phyloP scores from a whole-genome alignment of 1,140 invertebrate genomes.

The Tenebrio molitor region DNA sequence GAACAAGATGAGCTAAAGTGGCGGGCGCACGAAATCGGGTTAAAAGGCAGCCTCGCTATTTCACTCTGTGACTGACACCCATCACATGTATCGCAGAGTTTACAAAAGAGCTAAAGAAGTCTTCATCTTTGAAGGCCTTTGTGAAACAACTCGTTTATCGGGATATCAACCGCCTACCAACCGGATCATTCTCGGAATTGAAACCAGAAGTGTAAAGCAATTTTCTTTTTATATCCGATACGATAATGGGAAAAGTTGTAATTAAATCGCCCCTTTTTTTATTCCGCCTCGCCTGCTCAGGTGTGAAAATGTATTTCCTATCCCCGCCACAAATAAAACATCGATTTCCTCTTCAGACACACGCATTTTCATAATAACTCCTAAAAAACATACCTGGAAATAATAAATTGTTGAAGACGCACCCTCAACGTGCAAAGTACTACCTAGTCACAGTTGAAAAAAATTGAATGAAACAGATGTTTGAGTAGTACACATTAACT shows the following conservation, averaged over 20 bases:
- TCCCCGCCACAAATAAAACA: slow-evolving; percentile 21
- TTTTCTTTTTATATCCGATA: slow-evolving; percentile 42
- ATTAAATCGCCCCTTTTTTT: slow-evolving; percentile 22
- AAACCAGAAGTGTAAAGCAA: slow-evolving; percentile 43
- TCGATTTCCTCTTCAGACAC: background rate
- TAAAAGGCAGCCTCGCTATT: slow-evolving; percentile 35
- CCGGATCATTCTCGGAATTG: slow-evolving; percentile 36
- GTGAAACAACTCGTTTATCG: slow-evolving; percentile 45
- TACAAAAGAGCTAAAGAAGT: slow-evolving; percentile 44
- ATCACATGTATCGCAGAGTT: slow-evolving; percentile 42
- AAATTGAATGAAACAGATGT: too few relatives aligned
- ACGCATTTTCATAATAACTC: slow-evolving; percentile 8
- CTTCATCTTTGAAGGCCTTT: slow-evolving; percentile 41
- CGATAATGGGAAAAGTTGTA: slow-evolving; percentile 41
- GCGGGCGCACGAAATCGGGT: slow-evolving; percentile 34
- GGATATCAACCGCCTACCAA: slow-evolving; percentile 43
- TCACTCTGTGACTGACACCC: slow-evolving; percentile 45
- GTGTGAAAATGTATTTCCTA: slow-evolving; percentile 36
- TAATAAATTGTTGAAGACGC: background rate
- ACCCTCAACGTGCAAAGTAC: background rate
- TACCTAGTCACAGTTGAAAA: too few relatives aligned
- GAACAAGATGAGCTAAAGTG: slow-evolving; percentile 40
- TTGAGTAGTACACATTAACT: too few relatives aligned
- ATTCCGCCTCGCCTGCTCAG: slow-evolving; percentile 15
- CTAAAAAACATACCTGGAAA: background rate